Percentiles rank a stretch among this genome's conserved stretches.
phyloP scores from a whole-genome alignment of 2,113 vertebrate genomes.

The Oncorhynchus gorbuscha region DNA sequence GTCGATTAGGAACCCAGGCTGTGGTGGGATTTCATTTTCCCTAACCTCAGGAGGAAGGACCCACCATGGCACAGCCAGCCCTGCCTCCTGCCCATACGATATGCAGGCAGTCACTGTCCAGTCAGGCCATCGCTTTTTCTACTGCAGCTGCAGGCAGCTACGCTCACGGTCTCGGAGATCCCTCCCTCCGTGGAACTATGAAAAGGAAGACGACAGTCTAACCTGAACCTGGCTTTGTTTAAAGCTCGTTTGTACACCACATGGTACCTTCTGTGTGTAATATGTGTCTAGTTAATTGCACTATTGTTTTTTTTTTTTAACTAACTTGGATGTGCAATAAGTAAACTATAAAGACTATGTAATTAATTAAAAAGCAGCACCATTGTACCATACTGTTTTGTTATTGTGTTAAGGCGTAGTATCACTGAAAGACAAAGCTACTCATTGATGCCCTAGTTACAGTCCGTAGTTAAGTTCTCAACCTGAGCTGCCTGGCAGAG shows the following conservation, averaged over 20 bases:
- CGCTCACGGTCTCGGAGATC: conserved; percentile 52
- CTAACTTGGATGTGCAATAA: conserved; percentile 81
- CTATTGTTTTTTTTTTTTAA: conserved; percentile 75
- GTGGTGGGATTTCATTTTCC: neutral
- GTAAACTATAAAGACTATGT: conserved; percentile 75
- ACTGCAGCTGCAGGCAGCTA: conserved; percentile 82
- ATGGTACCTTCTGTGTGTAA: conserved; percentile 73
- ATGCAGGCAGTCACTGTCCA: conserved; percentile 44
- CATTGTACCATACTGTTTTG: conserved; percentile 55
- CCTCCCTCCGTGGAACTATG: conserved; percentile 40
- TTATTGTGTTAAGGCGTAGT: conserved; percentile 8
- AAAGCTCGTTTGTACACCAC: conserved; percentile 68
- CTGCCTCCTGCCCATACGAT: too few relatives aligned
- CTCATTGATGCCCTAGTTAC: neutral
- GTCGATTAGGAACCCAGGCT: neutral
- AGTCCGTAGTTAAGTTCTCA: conserved; percentile 36
- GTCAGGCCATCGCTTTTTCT: conserved; percentile 48
- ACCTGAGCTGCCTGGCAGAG: conserved; percentile 21
- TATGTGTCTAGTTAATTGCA: conserved; percentile 74
- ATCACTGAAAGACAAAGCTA: conserved; percentile 14
- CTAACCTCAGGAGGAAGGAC: conserved; percentile 33
- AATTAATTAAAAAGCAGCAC: conserved; percentile 69
- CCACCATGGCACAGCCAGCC: conserved; percentile 22
- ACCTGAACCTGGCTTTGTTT: conserved; percentile 56
- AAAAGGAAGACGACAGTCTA: conserved; percentile 46